Evolutionary conservation across 2,888 invertebrate species (phyloP), one percentile per base, ranked within the genome.

Genomic region (Eupithecia exiguata): DNA sequence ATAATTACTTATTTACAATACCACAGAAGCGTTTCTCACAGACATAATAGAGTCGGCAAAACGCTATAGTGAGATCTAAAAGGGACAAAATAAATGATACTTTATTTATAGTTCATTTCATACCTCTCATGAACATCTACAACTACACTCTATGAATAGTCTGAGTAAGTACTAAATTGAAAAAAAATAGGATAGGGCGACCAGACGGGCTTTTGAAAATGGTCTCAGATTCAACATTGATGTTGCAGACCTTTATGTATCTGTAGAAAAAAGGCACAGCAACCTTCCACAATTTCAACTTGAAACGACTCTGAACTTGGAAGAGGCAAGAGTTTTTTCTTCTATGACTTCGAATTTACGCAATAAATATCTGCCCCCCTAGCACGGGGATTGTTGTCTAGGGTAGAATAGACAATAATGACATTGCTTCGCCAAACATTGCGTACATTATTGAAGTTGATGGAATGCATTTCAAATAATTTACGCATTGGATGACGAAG

Each of bases 1-100:
- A 69, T n/a, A 70, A 74, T 63, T 62, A 74, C 36, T 62, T 58
- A 72, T 71, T 68, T 74, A 74, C 74, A 80, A 78, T 79, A 81
- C 68, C 74, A 77, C 77, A 79, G 75, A 77, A 74, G 74, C 72
- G 74, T 71, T 66, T 18, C 18, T 63, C 36, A 69, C 12, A 65
- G 30, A 61, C 38, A 69, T 49, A 63, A 63, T 69, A 53, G 10
- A 38, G n/a, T 10, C 10, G n/a, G 38, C 10, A 58, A 46, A n/a
- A n/a, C 18, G 16, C 35, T 62, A 0, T 21, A 65, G n/a, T n/a
- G 65, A 65, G 65, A 65, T 36, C 65, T 65, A 65, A 18, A 2
- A 16, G 12, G 18, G 7, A 38, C 21, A 63, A n/a, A n/a, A 16
- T 30, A 25, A 10, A 35, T 35, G 25, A 62, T 62, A 35, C 1